Base-by-base conservation (phyloP, 2,113 vertebrate genomes). In the Halcyon malimbica region DNA sequence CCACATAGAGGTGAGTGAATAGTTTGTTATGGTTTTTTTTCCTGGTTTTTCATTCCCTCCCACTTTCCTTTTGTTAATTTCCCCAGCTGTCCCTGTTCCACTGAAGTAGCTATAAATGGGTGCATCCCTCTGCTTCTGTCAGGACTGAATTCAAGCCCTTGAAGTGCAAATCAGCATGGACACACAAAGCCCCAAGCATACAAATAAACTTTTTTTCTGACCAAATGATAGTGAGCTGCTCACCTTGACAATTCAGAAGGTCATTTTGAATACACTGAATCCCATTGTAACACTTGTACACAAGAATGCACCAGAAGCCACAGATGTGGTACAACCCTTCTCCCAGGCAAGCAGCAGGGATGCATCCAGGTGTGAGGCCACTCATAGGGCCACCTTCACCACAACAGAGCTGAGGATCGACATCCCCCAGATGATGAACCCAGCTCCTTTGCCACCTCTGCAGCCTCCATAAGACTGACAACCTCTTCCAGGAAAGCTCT, bases 391-490 rank as follows among this genome's bases (percentile, higher is more conserved):
- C 1, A 3, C 13, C 24, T 71, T 75, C 46, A 59, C 37, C 2
- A 0, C n/a, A 31, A 28, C 51, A 71, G 60, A 67, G 33, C 33
- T 4, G 31, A 57, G 12, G 21, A 51, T 7, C 0, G 1, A 37
- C 51, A 67, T 24, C 56, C 16, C 53, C 2, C 4, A 57, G n/a
- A 17, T 0, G 6, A 76, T 6, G 25, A 60, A 60, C 0, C 1
- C 37, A 59, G 14, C 25, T 82, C 42, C 16, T 29, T 63, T 56
- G 15, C 44, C 71, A 54, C 1, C 1, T 33, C 41, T 65, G 35
- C 33, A 89, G 59, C 28, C 41, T 63, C 42, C 0, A 0, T 19
- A 39, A 90, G 60, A 54, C 3, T 6, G 5, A 75, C 35, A 78
- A 19, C 15, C 19, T 84, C 7, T 54, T 81, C 41, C 60, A 74